These are phyloP conservation scores for Cheirogaleus major DNA, from an alignment of 2,797 vertebrate genomes.

Conservation along the genomic window DNA sequence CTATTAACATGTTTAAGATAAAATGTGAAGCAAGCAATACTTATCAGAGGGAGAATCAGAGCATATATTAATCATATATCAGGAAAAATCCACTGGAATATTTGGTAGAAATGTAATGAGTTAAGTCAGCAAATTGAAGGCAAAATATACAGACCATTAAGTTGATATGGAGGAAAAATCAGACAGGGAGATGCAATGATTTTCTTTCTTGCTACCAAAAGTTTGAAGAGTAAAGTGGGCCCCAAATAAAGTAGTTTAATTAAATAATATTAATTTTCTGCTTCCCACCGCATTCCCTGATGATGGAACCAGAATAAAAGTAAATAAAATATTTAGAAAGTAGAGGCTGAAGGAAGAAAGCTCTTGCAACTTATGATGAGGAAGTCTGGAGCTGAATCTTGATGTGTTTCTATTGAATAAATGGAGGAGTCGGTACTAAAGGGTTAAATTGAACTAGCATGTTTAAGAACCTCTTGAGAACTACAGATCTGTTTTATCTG, in stretches of 20 bases:
- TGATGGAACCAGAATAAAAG: background rate
- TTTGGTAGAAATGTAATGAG: background rate
- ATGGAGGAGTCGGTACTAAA: background rate
- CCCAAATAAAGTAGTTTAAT: background rate
- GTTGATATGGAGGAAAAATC: background rate
- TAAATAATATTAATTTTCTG: background rate
- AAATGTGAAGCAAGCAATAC: background rate
- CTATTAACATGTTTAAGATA: background rate
- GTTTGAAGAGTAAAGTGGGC: background rate
- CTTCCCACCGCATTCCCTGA: background rate
- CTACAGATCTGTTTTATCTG: background rate
- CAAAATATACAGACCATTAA: background rate
- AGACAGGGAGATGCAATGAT: background rate
- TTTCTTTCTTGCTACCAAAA: background rate
- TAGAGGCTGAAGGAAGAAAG: background rate
- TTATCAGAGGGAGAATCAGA: background rate
- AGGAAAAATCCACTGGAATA: background rate
- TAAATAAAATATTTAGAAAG: background rate
- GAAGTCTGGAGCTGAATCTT: background rate
- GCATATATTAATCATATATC: background rate
- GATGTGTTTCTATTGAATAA: background rate
- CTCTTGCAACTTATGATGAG: background rate
- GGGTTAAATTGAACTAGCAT: background rate
- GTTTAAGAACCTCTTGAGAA: background rate
- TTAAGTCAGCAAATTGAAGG: background rate